Evolutionary conservation across 2,113 vertebrate genomes (phyloP).

Genomic region (Lagopus muta): DNA sequence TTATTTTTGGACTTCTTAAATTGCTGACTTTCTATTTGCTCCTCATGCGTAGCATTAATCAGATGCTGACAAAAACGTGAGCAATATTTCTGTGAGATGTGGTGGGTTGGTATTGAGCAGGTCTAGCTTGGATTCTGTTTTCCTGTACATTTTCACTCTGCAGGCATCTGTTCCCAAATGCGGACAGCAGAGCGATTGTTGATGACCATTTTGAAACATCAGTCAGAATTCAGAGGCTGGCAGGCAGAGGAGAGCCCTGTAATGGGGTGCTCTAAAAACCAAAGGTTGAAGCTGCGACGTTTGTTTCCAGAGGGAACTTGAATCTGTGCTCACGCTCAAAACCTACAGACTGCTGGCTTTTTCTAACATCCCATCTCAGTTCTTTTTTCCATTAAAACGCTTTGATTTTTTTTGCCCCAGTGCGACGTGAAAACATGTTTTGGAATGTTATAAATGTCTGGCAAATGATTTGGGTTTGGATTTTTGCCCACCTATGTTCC

Average conservation of each 20-base stretch:
- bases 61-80: background rate
- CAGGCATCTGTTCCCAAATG: background rate
- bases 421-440: slow-evolving; percentile 31
- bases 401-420: slow-evolving; percentile 4
- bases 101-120: background rate
- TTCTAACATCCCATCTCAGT: background rate
- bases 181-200: background rate
- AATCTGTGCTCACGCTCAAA: background rate
- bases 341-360: background rate
- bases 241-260: background rate
- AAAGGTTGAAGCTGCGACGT: background rate
- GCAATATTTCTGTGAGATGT: background rate
- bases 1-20: background rate
- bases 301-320: background rate
- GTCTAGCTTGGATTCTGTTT: background rate
- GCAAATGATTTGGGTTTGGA: slow-evolving; percentile 6
- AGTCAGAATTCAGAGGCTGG: background rate
- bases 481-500: slow-evolving; percentile 32
- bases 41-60: background rate
- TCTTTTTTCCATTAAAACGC: slow-evolving; percentile 19
- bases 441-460: slow-evolving; percentile 47
- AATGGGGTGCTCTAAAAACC: background rate
- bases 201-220: background rate
- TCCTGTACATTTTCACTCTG: background rate
- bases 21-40: background rate